A percentile compares a stretch with the other conserved stretches of the same genome.
Evolutionary conservation across 2,797 vertebrate genomes (phyloP).

Genomic region (Heterohyrax brucei): DNA sequence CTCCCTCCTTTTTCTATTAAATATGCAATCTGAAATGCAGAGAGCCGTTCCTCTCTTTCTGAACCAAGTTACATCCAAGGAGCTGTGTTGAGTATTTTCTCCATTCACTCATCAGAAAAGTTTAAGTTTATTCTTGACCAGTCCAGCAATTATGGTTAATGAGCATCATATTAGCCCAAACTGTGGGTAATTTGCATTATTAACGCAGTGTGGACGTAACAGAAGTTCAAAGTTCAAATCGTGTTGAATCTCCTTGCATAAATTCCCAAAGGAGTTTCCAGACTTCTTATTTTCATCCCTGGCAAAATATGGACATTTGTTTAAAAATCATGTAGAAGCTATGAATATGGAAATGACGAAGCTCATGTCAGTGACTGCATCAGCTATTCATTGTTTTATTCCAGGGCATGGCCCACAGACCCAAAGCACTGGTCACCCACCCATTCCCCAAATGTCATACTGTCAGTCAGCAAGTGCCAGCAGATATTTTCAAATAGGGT

Average conservation of each 20-base stretch:
- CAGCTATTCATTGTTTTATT: background rate
- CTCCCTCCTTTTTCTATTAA: slow-evolving; percentile 58
- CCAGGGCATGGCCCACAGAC: background rate
- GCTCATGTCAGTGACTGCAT: slow-evolving; percentile 1
- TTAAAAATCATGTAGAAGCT: slow-evolving; percentile 41
- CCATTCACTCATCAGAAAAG: slow-evolving; percentile 40
- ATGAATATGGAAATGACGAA: slow-evolving; percentile 80
- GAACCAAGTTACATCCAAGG: slow-evolving; percentile 24
- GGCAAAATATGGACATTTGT: slow-evolving; percentile 62
- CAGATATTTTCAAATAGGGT: slow-evolving; percentile 35
- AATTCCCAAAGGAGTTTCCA: background rate
- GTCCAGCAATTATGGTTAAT: background rate
- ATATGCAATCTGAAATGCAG: slow-evolving; percentile 15
- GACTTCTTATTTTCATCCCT: background rate
- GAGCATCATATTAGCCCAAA: background rate
- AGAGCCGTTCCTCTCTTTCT: slow-evolving; percentile 40
- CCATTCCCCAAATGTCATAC: slow-evolving; percentile 36
- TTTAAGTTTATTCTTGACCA: background rate
- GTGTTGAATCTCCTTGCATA: background rate
- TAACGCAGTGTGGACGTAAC: background rate
- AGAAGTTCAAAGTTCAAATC: slow-evolving; percentile 68
- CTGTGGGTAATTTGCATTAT: background rate
- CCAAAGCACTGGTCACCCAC: background rate
- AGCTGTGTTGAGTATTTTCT: background rate
- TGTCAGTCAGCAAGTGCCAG: background rate